These are phyloP conservation scores for Pollicipes pollicipes DNA, from an alignment of 1,140 invertebrate species.

Conservation along the genomic window DNA sequence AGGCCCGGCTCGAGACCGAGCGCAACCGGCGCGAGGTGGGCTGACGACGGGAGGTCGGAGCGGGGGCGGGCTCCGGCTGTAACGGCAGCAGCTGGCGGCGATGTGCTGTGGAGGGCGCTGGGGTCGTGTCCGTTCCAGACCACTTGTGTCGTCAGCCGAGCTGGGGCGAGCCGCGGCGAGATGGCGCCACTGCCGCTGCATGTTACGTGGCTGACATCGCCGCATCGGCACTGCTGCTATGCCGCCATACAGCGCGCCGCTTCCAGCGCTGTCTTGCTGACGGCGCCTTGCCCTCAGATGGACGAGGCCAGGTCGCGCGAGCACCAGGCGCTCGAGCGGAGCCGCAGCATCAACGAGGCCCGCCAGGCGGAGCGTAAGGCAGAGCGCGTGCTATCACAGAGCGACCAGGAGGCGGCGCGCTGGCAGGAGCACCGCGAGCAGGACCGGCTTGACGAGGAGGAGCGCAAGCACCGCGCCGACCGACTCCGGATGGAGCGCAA, in stretches of 20 bases:
- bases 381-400: neutral
- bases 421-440: neutral
- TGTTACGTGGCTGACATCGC: too few species aligned
- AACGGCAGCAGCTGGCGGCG: too few species aligned
- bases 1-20: too few species aligned
- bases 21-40: conserved; percentile 6
- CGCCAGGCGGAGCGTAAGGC: conserved; percentile 7
- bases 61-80: conserved; percentile 10
- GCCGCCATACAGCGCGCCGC: too few species aligned
- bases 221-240: too few species aligned
- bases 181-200: too few species aligned
- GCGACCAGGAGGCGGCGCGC: neutral
- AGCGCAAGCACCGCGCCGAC: conserved; percentile 6
- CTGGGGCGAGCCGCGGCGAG: too few species aligned
- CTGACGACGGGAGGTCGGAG: conserved; percentile 5
- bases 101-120: too few species aligned
- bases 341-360: conserved; percentile 9
- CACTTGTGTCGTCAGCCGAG: too few species aligned
- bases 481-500: conserved; percentile 10
- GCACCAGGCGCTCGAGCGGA: conserved; percentile 5
- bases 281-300: too few species aligned
- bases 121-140: too few species aligned
- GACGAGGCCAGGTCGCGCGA: neutral
- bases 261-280: too few species aligned
- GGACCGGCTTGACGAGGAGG: conserved; percentile 3